Evolutionary conservation across 2,888 invertebrate genomes (phyloP).

Genomic region (Nymphalis polychloros): DNA sequence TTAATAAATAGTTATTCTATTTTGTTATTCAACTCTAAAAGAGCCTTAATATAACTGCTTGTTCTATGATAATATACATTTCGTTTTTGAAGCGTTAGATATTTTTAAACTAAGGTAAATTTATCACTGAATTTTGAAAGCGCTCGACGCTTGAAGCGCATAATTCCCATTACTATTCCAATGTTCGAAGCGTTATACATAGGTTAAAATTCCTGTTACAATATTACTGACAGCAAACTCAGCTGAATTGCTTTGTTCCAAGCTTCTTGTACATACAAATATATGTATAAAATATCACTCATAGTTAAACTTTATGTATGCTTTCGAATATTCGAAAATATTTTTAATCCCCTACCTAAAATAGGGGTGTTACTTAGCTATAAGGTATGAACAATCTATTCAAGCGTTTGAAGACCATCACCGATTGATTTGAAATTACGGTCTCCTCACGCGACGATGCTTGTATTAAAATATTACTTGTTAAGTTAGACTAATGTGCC

Average conservation of each 20-base stretch:
- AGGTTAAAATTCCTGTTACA: constrained; percentile 10
- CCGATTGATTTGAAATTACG: too few species aligned
- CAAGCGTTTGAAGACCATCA: too few species aligned
- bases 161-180: constrained; percentile 9
- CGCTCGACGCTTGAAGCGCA: neutral
- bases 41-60: neutral
- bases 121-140: neutral
- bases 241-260: neutral
- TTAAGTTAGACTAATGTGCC: too few species aligned
- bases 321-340: too few species aligned
- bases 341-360: too few species aligned
- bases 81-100: neutral
- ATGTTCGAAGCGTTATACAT: constrained; percentile 2
- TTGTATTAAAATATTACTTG: too few species aligned
- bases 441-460: too few species aligned
- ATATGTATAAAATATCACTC: neutral
- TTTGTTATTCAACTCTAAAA: too few species aligned
- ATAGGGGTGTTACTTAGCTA: too few species aligned
- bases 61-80: neutral
- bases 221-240: constrained; percentile 5
- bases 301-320: too few species aligned
- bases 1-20: too few species aligned
- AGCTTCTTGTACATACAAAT: neutral
- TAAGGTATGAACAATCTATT: too few species aligned
- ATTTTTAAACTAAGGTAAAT: neutral